phyloP scores from a whole-genome alignment of 2,888 invertebrate species.

The Synergus itoensis region DNA sequence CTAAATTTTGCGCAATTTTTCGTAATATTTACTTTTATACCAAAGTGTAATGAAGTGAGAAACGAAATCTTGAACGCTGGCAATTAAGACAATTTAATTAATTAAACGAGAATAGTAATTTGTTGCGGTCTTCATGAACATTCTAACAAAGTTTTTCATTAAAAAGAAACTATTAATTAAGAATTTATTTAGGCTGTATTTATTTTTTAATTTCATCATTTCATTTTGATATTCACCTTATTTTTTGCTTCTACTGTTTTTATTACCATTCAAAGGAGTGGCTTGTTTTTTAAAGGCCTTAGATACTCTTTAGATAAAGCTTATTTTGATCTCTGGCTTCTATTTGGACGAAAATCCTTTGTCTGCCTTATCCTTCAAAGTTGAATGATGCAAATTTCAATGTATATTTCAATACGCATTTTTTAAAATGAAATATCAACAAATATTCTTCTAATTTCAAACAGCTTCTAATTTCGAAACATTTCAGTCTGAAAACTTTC shows the following conservation, averaged over 20 bases:
- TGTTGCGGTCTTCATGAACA: neutral
- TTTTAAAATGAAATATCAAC: too few species aligned
- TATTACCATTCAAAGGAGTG: neutral
- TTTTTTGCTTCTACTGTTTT: neutral
- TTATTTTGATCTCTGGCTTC: too few species aligned
- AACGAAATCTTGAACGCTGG: neutral
- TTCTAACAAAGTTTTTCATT: neutral
- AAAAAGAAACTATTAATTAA: neutral
- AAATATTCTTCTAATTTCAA: too few species aligned
- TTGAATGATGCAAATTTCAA: neutral
- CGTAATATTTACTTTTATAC: neutral
- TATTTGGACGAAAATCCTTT: too few species aligned
- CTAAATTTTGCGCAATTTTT: constrained; percentile 13
- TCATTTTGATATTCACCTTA: neutral
- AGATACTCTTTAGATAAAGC: too few species aligned
- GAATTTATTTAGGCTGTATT: neutral
- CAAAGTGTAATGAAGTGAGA: constrained; percentile 9
- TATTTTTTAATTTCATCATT: neutral
- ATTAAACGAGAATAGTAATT: neutral
- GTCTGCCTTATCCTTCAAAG: too few species aligned
- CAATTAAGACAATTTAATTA: constrained; percentile 7
- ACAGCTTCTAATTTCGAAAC: too few species aligned
- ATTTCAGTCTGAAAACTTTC: too few species aligned
- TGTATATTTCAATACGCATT: neutral
- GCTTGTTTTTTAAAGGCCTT: too few species aligned